phyloP scores from a whole-genome alignment of 2,797 vertebrate species.

The Florisuga fusca region DNA sequence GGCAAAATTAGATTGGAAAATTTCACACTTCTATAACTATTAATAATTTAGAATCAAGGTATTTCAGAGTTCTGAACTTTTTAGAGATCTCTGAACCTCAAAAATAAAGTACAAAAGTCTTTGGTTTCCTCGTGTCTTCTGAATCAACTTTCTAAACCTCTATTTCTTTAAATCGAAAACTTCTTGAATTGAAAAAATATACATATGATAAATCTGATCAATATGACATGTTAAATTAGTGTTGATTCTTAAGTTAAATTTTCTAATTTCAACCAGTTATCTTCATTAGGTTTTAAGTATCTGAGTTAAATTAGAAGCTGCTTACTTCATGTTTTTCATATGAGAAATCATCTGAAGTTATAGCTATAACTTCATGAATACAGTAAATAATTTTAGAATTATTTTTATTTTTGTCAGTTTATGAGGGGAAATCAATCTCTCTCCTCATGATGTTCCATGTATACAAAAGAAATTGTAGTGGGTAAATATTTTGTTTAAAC shows the following conservation, averaged over 20 bases:
- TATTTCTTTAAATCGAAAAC: background rate
- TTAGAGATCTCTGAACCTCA: background rate
- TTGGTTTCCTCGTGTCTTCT: background rate
- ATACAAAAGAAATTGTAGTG: background rate
- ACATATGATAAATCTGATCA: background rate
- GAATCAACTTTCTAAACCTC: background rate
- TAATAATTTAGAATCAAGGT: background rate
- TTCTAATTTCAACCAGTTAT: constrained; percentile 37
- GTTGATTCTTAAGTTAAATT: constrained; percentile 20
- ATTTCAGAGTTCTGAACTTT: background rate
- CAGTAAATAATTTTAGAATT: background rate
- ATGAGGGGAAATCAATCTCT: background rate
- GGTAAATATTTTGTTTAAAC: background rate
- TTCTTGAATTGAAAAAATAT: background rate
- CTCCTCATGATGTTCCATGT: background rate
- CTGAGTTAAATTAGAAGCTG: constrained; percentile 21
- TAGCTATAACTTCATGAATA: background rate
- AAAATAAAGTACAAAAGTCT: background rate
- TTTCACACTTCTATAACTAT: background rate
- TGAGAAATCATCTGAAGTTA: background rate
- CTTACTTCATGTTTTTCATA: background rate
- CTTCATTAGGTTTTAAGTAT: constrained; percentile 28
- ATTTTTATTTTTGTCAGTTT: background rate
- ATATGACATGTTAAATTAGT: background rate
- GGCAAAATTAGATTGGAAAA: background rate